Evolutionary conservation across 2,888 invertebrate genomes (phyloP).

Genomic region (Schizotus pectinicornis): DNA sequence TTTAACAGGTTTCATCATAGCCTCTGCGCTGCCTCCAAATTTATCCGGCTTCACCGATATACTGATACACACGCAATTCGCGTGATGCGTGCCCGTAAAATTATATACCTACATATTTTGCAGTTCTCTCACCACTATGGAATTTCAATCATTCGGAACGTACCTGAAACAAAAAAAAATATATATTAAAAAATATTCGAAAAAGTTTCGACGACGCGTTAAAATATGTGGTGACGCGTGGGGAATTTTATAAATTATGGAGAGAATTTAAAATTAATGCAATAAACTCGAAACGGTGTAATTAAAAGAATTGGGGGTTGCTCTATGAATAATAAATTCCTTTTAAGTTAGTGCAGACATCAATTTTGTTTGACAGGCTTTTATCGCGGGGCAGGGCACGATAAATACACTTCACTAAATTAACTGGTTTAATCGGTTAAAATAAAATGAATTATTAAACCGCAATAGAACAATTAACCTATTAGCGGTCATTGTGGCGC

Average conservation of each 20-base stretch:
- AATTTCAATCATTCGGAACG: neutral
- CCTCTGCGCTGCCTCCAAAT: conserved; percentile 5
- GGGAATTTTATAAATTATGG: conserved; percentile 2
- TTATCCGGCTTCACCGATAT: conserved; percentile 13
- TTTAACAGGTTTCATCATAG: conserved; percentile 28
- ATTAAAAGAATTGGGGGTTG: neutral
- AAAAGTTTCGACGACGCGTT: neutral
- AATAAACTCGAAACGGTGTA: neutral
- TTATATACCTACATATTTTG: neutral
- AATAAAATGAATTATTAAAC: neutral
- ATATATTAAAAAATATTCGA: conserved; percentile 1
- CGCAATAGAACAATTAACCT: neutral
- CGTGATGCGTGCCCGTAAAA: neutral
- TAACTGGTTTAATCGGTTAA: conserved; percentile 6
- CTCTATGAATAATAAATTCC: conserved; percentile 7
- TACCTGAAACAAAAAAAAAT: conserved; percentile 16
- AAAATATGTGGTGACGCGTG: neutral
- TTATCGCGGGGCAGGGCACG: neutral
- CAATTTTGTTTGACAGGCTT: conserved; percentile 15
- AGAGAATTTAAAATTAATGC: neutral
- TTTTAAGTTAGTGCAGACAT: neutral
- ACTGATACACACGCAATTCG: neutral
- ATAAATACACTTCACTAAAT: conserved; percentile 6
- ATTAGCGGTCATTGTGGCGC: too few species aligned
- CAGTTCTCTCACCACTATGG: conserved; percentile 1